Conservation (phyloP, 2,797 vertebrate species). For the Pipistrellus nathusii region DNA sequence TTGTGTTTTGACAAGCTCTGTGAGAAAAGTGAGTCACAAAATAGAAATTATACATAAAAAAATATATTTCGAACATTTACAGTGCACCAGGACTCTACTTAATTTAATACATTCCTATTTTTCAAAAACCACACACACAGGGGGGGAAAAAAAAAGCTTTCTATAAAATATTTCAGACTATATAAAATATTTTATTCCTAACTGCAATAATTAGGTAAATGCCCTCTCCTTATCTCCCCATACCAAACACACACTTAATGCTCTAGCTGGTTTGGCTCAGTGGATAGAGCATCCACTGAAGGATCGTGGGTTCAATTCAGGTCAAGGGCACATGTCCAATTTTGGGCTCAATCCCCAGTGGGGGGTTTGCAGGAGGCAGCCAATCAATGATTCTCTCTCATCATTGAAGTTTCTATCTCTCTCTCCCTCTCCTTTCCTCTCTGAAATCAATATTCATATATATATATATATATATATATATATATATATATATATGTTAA, state of each 20-base stretch:
- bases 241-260: neutral
- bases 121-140: neutral
- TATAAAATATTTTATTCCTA: neutral
- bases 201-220: neutral
- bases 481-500: too few relatives aligned
- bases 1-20: constrained; percentile 98
- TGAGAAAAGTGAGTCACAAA: constrained; percentile 52
- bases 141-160: neutral
- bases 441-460: too few relatives aligned
- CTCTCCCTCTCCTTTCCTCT: too few relatives aligned
- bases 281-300: too few relatives aligned
- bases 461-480: too few relatives aligned
- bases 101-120: constrained; percentile 20
- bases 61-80: neutral
- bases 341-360: too few relatives aligned
- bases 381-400: too few relatives aligned
- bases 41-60: constrained; percentile 28
- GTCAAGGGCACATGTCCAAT: too few relatives aligned
- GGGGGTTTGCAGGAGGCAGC: too few relatives aligned
- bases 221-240: neutral
- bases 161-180: constrained; percentile 48
- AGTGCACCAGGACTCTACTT: neutral
- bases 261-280: too few relatives aligned
- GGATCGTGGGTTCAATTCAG: too few relatives aligned
- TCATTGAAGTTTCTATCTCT: too few relatives aligned